Conservation (phyloP, 2,888 invertebrate genomes). For the Chesias legatella region DNA sequence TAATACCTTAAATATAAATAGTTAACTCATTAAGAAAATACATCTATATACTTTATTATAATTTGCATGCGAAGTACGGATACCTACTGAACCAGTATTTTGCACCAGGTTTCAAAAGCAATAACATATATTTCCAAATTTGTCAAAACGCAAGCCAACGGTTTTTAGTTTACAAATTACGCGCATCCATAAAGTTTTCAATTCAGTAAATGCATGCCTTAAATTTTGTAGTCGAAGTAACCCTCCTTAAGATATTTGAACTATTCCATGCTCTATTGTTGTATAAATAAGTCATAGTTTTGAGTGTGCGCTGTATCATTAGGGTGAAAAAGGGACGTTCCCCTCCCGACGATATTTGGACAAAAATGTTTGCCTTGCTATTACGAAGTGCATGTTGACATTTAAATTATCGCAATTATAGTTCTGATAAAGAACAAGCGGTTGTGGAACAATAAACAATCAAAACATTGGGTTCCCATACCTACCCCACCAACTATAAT, state of each 20-base stretch:
- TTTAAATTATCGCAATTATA: conserved; percentile 52
- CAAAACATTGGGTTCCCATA: conserved; percentile 5
- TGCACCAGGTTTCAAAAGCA: no score
- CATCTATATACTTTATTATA: no score
- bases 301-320: conserved; percentile 4
- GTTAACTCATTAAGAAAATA: no score
- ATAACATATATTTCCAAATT: conserved; percentile 2
- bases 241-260: conserved; percentile 13
- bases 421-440: conserved; percentile 18
- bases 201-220: conserved; percentile 55
- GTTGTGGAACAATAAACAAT: conserved; percentile 10
- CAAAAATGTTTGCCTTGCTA: conserved; percentile 60
- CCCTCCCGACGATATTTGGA: conserved; percentile 47
- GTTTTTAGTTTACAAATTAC: conserved; percentile 27
- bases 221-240: conserved; percentile 41
- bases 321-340: conserved; percentile 30
- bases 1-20: no score
- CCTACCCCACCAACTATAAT: no score
- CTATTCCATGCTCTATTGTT: conserved; percentile 18
- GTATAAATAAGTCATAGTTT: conserved; percentile 21
- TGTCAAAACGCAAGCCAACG: conserved; percentile 8
- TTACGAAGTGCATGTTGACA: conserved; percentile 55
- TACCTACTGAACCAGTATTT: no score
- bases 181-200: conserved; percentile 44
- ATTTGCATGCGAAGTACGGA: no score